A percentile compares a stretch with the other conserved stretches of the same genome.
Conservation (phyloP, 2,113 vertebrate species). For the Lophotis ruficrista region DNA sequence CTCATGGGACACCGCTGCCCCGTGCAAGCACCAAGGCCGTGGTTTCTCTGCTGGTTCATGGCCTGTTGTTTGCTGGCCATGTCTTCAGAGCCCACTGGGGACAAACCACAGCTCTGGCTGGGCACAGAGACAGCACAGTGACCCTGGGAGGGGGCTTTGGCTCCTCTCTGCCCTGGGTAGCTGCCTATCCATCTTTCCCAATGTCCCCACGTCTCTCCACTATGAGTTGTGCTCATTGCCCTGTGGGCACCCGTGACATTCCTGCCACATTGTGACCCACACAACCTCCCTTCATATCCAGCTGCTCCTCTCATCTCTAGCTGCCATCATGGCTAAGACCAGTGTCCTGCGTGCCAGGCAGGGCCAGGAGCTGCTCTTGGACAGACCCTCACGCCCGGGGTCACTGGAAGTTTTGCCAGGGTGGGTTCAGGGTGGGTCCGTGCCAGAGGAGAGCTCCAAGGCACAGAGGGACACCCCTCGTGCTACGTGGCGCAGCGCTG, state of each 20-base stretch:
- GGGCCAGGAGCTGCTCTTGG: not conserved
- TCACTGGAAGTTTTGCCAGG: not conserved
- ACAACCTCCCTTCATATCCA: accelerated
- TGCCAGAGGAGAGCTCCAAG: not conserved
- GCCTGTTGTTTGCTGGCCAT: not conserved
- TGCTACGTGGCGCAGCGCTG: slow-evolving; percentile 28
- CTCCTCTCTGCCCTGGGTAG: not conserved
- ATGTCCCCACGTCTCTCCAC: accelerated
- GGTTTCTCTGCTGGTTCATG: not conserved
- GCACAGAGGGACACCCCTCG: not conserved
- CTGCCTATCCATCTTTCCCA: not conserved
- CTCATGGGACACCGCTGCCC: accelerated
- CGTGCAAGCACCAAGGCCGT: accelerated
- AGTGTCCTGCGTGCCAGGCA: not conserved
- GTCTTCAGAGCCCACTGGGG: not conserved
- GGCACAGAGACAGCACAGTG: not conserved
- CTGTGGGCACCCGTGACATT: not conserved
- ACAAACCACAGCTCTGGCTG: not conserved
- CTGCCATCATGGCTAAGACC: not conserved
- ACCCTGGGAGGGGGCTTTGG: not conserved
- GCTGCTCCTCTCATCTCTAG: not conserved
- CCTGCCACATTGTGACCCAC: accelerated
- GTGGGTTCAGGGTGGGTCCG: accelerated
- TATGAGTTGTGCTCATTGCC: not conserved
- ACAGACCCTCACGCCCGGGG: accelerated